Conservation (phyloP, 2,113 vertebrate genomes). For the Malurus melanocephalus region DNA sequence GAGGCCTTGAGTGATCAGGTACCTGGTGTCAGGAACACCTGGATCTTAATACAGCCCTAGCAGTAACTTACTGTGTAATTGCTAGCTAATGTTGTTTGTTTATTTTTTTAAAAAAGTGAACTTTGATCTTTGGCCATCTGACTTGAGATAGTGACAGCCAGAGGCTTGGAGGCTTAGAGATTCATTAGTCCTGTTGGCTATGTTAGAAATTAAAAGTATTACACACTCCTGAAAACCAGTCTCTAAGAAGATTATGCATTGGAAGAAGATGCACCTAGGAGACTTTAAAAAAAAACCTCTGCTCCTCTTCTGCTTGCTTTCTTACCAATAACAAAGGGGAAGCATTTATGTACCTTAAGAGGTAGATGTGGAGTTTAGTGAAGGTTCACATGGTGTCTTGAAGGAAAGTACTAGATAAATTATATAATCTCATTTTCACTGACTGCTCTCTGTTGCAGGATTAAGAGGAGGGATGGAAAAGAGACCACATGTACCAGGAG, state of each 20-base stretch:
- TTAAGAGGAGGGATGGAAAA: background rate
- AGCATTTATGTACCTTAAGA: background rate
- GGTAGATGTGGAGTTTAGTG: background rate
- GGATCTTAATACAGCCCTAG: background rate
- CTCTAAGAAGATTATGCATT: background rate
- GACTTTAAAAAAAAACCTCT: background rate
- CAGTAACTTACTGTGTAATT: background rate
- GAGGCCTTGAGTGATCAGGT: background rate
- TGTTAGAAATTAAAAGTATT: background rate
- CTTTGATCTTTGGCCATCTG: background rate
- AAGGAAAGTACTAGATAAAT: background rate
- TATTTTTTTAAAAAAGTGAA: background rate
- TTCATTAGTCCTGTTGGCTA: background rate
- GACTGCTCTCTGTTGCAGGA: background rate
- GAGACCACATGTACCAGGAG: background rate
- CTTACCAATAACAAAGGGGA: background rate
- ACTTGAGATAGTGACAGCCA: background rate
- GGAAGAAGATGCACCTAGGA: background rate
- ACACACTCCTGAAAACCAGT: background rate
- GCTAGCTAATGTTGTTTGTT: background rate
- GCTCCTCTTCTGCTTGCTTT: background rate
- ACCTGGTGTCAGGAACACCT: slow-evolving; percentile 4
- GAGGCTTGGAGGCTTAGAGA: background rate
- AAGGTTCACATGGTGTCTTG: background rate
- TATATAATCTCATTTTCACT: background rate